phyloP scores from a whole-genome alignment of 2,888 invertebrate genomes.

The Heliconius hortense region DNA sequence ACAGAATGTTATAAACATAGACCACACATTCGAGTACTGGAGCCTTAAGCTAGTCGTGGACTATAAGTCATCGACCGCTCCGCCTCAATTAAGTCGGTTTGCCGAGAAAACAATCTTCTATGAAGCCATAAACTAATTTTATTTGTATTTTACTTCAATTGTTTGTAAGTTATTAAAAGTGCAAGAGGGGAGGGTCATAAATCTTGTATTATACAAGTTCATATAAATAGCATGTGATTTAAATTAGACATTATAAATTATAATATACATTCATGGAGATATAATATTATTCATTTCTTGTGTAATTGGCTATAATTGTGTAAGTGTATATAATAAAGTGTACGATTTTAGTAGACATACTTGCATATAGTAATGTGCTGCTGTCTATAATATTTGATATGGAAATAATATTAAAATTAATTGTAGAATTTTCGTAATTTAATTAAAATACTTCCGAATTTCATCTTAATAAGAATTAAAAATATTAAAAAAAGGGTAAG shows the following conservation, averaged over 20 bases:
- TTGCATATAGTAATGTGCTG: not conserved
- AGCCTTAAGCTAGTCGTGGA: slow-evolving; percentile 73
- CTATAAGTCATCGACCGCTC: slow-evolving; percentile 62
- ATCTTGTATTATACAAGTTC: too few relatives aligned
- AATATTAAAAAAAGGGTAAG: not conserved
- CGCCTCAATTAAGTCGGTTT: slow-evolving; percentile 63
- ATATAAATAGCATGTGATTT: not conserved
- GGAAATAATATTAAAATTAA: not conserved
- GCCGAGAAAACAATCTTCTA: slow-evolving; percentile 62
- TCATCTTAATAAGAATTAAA: not conserved
- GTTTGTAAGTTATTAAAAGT: slow-evolving; percentile 30
- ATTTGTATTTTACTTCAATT: slow-evolving; percentile 58
- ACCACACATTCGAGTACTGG: slow-evolving; percentile 67
- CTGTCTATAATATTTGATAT: not conserved
- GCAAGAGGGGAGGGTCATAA: too few relatives aligned
- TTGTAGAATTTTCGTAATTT: not conserved
- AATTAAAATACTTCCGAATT: not conserved
- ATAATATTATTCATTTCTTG: not conserved
- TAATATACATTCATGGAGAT: not conserved
- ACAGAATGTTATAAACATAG: slow-evolving; percentile 40
- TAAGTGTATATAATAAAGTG: not conserved
- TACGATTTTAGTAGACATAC: not conserved
- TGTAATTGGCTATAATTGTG: not conserved
- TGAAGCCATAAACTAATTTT: slow-evolving; percentile 65
- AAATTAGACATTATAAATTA: slow-evolving; percentile 2